A percentile compares a stretch with the other conserved stretches of the same genome.
Conservation (phyloP, 2,888 invertebrate genomes). For the Lysandra coridon region DNA sequence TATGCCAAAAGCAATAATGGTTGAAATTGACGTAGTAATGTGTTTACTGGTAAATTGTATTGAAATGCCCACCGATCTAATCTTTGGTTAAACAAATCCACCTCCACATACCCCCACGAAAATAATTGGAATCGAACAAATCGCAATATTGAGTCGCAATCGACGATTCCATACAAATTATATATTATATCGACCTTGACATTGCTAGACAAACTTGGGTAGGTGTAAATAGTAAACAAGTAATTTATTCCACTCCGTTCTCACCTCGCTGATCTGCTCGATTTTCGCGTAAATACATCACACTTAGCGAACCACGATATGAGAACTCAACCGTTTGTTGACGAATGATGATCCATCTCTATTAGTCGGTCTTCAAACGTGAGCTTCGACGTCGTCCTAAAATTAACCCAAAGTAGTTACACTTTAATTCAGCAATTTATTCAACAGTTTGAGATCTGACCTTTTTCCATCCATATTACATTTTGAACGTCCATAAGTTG, state of each 20-base stretch:
- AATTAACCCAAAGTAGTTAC: neutral
- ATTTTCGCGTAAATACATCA: neutral
- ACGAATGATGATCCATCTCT: neutral
- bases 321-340: neutral
- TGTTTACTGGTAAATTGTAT: neutral
- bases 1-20: neutral
- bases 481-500: too few species aligned
- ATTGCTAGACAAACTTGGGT: conserved; percentile 15
- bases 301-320: neutral
- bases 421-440: neutral
- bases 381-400: neutral
- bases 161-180: neutral
- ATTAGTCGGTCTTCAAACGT: neutral
- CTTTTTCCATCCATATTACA: neutral
- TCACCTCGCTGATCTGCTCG: neutral
- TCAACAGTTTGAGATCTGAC: neutral
- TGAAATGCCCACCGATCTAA: neutral
- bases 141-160: neutral
- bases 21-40: neutral
- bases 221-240: conserved; percentile 12
- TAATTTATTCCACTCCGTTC: conserved; percentile 8
- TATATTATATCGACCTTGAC: conserved; percentile 6
- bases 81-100: neutral
- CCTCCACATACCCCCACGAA: neutral
- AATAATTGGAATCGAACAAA: neutral